Percentiles rank a stretch among this genome's conserved stretches.
Evolutionary conservation across 2,888 invertebrate genomes (phyloP).

Genomic region (Azorinus chamasolen): DNA sequence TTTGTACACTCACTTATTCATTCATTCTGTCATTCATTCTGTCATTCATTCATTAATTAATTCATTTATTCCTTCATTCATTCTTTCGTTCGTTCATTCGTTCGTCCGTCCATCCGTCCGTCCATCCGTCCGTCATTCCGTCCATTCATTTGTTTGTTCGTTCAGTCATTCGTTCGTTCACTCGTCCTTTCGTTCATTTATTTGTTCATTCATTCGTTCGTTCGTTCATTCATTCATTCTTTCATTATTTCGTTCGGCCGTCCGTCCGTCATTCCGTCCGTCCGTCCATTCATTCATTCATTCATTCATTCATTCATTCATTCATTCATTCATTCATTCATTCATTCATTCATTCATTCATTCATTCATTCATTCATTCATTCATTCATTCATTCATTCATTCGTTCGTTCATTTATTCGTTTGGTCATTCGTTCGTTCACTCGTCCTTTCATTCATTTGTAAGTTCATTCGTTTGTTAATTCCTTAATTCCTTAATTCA

Average conservation of each 20-base stretch:
- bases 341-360: conserved; percentile 3
- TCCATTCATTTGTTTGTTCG: no score
- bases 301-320: conserved; percentile 1
- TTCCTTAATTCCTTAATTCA: background rate
- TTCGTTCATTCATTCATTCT: no score
- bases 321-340: conserved; percentile 1
- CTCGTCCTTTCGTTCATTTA: no score
- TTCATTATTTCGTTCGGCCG: background rate
- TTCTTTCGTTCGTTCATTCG: no score
- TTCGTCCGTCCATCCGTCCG: no score
- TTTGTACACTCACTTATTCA: no score
- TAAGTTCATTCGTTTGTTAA: background rate
- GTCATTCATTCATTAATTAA: background rate
- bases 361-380: conserved; percentile 3
- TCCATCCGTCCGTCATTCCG: no score
- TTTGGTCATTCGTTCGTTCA: no score
- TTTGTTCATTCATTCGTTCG: no score
- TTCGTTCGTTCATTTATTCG: no score
- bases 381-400: conserved; percentile 3
- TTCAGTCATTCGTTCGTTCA: no score
- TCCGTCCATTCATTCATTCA: background rate
- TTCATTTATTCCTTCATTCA: background rate
- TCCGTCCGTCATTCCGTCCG: background rate
- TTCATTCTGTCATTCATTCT: conserved; percentile 1
- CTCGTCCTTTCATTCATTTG: no score